Conservation (phyloP, 2,113 vertebrate species). For the Nettapus auritus region DNA sequence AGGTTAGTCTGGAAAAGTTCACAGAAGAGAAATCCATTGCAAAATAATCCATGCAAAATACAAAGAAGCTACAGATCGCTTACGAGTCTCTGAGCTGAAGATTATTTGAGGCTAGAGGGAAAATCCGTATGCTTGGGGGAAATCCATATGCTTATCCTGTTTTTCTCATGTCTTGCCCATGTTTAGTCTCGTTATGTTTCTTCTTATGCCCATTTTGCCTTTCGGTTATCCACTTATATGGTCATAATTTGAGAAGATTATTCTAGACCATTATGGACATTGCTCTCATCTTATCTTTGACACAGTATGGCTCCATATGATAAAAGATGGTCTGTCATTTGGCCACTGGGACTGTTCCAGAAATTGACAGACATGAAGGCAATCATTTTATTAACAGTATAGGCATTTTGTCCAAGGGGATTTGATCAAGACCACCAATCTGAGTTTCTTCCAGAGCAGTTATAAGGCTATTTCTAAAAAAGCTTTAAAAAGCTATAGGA, state of each 20-base stretch:
- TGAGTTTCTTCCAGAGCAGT: background rate
- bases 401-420: background rate
- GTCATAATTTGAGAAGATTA: background rate
- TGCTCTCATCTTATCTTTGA: background rate
- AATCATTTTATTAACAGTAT: background rate
- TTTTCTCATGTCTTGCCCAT: background rate
- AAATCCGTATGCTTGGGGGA: background rate
- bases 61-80: slow-evolving; percentile 44
- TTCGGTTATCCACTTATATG: background rate
- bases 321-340: background rate
- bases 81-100: background rate
- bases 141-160: background rate
- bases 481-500: background rate
- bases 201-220: background rate
- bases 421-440: background rate
- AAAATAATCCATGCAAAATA: background rate
- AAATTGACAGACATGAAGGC: background rate
- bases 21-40: background rate
- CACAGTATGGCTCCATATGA: background rate
- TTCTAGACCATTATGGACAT: background rate
- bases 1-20: slow-evolving; percentile 40
- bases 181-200: background rate
- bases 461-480: background rate
- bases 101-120: slow-evolving; percentile 1
- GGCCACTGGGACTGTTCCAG: background rate